Evolutionary conservation across 2,113 vertebrate species (phyloP).

Genomic region (Copsychus sechellarum): DNA sequence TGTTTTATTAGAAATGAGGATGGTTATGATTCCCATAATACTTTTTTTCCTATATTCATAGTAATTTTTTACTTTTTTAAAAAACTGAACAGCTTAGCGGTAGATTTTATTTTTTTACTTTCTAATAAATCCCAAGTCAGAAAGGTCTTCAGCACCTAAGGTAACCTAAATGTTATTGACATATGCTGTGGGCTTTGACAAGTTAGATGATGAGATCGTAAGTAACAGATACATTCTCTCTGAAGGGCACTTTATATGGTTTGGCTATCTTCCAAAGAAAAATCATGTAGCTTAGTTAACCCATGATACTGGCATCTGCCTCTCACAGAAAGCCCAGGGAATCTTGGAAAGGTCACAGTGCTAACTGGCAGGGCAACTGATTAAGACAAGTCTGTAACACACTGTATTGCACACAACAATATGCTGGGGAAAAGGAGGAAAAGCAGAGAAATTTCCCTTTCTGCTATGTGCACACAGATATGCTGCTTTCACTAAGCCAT

Average conservation of each 20-base stretch:
- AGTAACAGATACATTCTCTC: slow-evolving; percentile 19
- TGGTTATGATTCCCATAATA: neutral
- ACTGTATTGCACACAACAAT: neutral
- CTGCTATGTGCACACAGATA: neutral
- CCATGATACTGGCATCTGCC: slow-evolving; percentile 25
- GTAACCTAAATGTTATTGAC: neutral
- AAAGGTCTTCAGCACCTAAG: neutral
- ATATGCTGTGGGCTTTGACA: neutral
- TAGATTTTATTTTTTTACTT: neutral
- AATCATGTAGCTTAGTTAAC: slow-evolving; percentile 29
- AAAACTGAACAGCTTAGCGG: neutral
- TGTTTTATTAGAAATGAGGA: neutral
- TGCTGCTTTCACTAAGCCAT: neutral
- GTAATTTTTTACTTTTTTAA: neutral
- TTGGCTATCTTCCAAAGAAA: slow-evolving; percentile 41
- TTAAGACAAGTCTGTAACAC: slow-evolving; percentile 24
- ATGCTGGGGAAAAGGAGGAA: neutral
- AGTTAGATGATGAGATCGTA: slow-evolving; percentile 41
- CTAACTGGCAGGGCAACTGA: slow-evolving; percentile 17
- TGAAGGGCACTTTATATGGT: slow-evolving; percentile 1
- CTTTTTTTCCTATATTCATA: neutral
- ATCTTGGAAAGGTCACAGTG: slow-evolving; percentile 14
- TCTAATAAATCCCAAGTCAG: neutral
- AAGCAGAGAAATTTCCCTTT: neutral
- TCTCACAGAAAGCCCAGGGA: slow-evolving; percentile 27